Conservation (phyloP, 2,888 invertebrate genomes). For the Diaphora mendica region DNA sequence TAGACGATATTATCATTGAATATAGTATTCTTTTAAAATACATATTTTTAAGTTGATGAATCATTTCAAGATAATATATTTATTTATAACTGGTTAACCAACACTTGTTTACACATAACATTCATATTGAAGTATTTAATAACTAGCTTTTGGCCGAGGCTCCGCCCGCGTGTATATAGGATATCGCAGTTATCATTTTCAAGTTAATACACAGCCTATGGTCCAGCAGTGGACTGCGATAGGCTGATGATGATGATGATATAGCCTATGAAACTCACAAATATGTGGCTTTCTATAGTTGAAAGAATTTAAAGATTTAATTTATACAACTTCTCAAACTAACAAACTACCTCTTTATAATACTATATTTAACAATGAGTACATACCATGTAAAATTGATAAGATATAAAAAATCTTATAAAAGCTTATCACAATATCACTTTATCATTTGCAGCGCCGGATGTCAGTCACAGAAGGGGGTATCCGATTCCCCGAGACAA, state of each 20-base stretch:
- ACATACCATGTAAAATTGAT: not conserved
- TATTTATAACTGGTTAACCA: not conserved
- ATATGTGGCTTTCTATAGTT: too few relatives aligned
- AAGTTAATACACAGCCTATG: too few relatives aligned
- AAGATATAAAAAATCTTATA: not conserved
- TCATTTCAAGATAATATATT: not conserved
- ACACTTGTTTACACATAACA: not conserved
- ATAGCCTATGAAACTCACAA: too few relatives aligned
- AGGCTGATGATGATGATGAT: too few relatives aligned
- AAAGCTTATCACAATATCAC: not conserved
- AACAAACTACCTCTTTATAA: too few relatives aligned
- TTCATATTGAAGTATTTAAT: not conserved
- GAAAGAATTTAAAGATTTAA: too few relatives aligned
- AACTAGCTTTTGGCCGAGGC: too few relatives aligned
- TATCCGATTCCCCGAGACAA: constrained; percentile 98
- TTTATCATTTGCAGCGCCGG: constrained; percentile 89
- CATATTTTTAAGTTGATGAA: not conserved
- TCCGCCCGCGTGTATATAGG: too few relatives aligned
- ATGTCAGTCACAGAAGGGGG: constrained; percentile 99
- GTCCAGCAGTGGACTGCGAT: too few relatives aligned
- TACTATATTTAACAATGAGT: not conserved
- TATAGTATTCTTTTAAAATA: not conserved
- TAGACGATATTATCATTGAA: not conserved
- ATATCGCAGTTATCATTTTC: too few relatives aligned
- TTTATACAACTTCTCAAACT: too few relatives aligned